Percentiles rank a stretch among this genome's conserved stretches.
Evolutionary conservation across 2,888 invertebrate genomes (phyloP).

Genomic region (Catonia carolina): DNA sequence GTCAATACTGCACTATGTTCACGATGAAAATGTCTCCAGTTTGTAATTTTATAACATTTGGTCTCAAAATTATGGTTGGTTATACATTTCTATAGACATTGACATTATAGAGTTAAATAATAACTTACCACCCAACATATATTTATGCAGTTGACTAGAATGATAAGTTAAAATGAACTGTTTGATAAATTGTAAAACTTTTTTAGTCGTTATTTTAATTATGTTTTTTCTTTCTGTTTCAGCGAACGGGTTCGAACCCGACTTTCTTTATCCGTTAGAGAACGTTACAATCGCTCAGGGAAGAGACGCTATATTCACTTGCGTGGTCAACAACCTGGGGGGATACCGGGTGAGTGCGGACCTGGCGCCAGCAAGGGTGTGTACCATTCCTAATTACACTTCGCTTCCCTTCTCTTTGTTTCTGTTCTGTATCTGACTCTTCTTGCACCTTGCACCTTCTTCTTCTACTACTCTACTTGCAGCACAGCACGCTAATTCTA

Average conservation of each 20-base stretch:
- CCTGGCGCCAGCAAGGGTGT: conserved; percentile 34
- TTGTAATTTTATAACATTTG: no score
- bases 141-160: no score
- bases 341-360: conserved; percentile 87
- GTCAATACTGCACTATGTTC: no score
- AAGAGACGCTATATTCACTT: conserved; percentile 75
- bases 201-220: no score
- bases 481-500: conserved; percentile 16
- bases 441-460: conserved; percentile 17
- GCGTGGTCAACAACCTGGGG: conserved; percentile 77
- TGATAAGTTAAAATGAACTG: no score
- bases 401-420: conserved; percentile 10
- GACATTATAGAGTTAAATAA: no score
- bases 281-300: conserved; percentile 79
- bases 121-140: no score
- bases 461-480: not conserved
- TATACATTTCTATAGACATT: no score
- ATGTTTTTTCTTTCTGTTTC: conserved; percentile 48
- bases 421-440: conserved; percentile 7
- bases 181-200: no score
- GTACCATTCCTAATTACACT: conserved; percentile 24
- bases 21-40: no score
- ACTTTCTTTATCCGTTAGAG: conserved; percentile 70
- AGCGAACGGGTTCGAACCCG: conserved; percentile 69
- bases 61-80: no score